A percentile compares a stretch with the other conserved stretches of the same genome.
These are phyloP conservation scores for Phenganax subtilis DNA, from an alignment of 92 coral and sea anemone genomes.

Conservation along the genomic window DNA sequence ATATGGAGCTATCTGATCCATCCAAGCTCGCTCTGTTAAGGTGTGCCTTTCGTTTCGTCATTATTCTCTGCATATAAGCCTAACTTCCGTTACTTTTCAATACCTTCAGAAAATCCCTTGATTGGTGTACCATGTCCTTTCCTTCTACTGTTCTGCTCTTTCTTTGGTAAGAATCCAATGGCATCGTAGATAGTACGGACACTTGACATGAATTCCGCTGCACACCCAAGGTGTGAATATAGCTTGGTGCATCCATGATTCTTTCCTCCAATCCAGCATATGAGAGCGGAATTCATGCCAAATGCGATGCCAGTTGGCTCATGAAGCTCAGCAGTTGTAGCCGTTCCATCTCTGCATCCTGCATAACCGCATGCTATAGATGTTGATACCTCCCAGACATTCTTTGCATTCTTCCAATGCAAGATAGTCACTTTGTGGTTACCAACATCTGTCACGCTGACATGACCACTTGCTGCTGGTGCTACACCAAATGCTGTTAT, in stretches of 20 bases:
- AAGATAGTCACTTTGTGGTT: conserved; percentile 1
- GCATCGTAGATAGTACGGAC: conserved; percentile 45
- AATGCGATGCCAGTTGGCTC: conserved; percentile 53
- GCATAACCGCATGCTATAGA: conserved; percentile 28
- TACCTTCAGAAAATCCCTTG: conserved; percentile 41
- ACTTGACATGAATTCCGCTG: conserved; percentile 42
- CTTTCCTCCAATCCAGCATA: conserved; percentile 54
- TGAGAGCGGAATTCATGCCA: conserved; percentile 43
- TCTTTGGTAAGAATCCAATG: conserved; percentile 54
- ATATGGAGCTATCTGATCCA: conserved; percentile 52
- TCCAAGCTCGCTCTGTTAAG: conserved; percentile 19
- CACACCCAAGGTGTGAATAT: conserved; percentile 45
- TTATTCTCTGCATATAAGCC: conserved; percentile 32
- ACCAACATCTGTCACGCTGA: conserved; percentile 45
- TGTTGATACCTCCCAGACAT: not conserved
- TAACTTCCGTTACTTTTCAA: conserved; percentile 32
- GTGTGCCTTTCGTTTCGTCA: conserved; percentile 35
- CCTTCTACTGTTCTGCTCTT: conserved; percentile 47
- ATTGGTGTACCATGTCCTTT: not conserved
- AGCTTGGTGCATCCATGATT: conserved; percentile 50
- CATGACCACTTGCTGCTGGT: conserved; percentile 15
- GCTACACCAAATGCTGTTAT: conserved; percentile 44
- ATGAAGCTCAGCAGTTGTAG: conserved; percentile 39
- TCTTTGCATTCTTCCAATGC: not conserved
- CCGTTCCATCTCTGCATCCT: conserved; percentile 53